These are phyloP conservation scores for Syngnathus acus DNA, from an alignment of 2,797 vertebrate species.

Conservation along the genomic window DNA sequence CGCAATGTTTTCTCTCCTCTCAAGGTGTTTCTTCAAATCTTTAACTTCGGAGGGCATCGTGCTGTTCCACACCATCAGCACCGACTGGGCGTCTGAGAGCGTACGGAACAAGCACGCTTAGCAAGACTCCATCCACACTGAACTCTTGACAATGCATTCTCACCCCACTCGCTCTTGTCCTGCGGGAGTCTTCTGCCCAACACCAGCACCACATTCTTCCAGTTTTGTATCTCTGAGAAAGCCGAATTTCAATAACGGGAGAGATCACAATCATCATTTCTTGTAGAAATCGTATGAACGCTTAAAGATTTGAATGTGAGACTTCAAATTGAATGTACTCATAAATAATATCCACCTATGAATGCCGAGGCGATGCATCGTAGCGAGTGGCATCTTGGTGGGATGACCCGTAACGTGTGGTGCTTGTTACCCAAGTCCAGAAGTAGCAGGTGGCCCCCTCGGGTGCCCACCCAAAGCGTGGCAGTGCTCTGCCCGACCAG, in stretches of 20 bases:
- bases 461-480: constrained; percentile 87
- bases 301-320: too few species aligned
- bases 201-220: constrained; percentile 80
- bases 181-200: constrained; percentile 72
- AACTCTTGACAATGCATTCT: background rate
- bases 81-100: constrained; percentile 75
- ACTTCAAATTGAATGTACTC: too few species aligned
- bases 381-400: constrained; percentile 73
- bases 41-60: constrained; percentile 82
- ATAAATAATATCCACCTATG: constrained; percentile 62
- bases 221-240: constrained; percentile 65
- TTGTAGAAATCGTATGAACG: too few species aligned
- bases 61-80: constrained; percentile 82
- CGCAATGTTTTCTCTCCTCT: constrained; percentile 78
- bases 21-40: constrained; percentile 82
- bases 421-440: constrained; percentile 83
- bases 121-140: background rate
- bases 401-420: constrained; percentile 73
- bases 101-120: constrained; percentile 12
- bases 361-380: constrained; percentile 73
- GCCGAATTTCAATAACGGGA: constrained; percentile 9
- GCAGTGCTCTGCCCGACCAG: constrained; percentile 78
- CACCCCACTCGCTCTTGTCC: constrained; percentile 51
- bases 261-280: background rate
- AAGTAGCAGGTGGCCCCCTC: constrained; percentile 83